Conservation (phyloP, 2,113 vertebrate genomes). For the Brienomyrus longianalis region DNA sequence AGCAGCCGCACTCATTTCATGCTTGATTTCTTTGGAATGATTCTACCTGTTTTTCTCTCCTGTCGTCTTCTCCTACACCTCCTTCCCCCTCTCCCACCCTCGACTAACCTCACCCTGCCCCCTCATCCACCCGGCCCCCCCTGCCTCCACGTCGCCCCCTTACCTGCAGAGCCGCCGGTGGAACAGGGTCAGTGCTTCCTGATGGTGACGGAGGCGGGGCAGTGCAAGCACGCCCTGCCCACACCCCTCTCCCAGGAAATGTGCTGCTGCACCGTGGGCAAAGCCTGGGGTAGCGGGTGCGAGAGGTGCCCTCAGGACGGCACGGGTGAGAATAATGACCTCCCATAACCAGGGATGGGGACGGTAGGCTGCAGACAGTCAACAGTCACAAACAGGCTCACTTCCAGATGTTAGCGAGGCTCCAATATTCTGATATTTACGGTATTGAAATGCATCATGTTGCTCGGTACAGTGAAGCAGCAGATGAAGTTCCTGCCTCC, state of each 20-base stretch:
- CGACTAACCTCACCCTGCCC: neutral
- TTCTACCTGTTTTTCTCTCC: neutral
- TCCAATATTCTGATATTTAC: neutral
- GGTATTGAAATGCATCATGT: neutral
- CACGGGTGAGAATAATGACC: slow-evolving; percentile 61
- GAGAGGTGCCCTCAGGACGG: slow-evolving; percentile 74
- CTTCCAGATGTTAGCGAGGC: no score
- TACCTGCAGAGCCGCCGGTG: slow-evolving; percentile 29
- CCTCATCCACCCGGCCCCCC: neutral
- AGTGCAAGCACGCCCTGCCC: slow-evolving; percentile 67
- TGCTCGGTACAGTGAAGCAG: neutral
- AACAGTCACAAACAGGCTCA: neutral
- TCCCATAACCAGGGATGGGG: neutral
- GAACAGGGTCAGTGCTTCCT: slow-evolving; percentile 75
- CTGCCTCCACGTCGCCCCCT: neutral
- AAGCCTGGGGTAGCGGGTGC: slow-evolving; percentile 77
- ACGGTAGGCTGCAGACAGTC: neutral
- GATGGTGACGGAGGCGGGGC: slow-evolving; percentile 56
- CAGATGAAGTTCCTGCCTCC: neutral
- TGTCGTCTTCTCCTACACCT: neutral
- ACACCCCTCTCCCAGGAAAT: slow-evolving; percentile 65
- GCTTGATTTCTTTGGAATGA: neutral
- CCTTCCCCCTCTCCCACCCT: neutral
- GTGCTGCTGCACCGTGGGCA: slow-evolving; percentile 86
- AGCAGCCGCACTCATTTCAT: neutral